Conservation (phyloP, 2,797 vertebrate species). For the Tenualosa thibaudeaui region DNA sequence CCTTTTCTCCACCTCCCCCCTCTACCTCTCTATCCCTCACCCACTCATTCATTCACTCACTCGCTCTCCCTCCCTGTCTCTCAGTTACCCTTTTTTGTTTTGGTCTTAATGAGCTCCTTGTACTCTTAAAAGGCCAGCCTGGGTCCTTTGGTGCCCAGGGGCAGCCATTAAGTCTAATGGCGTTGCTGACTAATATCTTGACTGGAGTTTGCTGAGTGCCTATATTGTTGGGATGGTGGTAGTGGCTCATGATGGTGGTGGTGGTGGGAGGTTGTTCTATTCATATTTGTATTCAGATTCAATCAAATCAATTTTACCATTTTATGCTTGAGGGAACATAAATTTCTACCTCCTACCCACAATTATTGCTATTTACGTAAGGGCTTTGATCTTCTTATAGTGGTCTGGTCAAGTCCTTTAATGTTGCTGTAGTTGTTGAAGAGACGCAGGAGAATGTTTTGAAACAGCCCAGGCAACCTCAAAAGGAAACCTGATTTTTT, state of each 20-base stretch:
- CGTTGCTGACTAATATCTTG: conserved; percentile 75
- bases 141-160: conserved; percentile 66
- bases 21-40: conserved; percentile 54
- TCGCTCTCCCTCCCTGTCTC: conserved; percentile 45
- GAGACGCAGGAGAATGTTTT: neutral
- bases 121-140: conserved; percentile 74
- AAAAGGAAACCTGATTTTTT: neutral
- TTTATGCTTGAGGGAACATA: neutral
- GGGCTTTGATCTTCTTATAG: neutral
- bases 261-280: conserved; percentile 20
- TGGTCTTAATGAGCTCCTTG: conserved; percentile 78
- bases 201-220: conserved; percentile 56
- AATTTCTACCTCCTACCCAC: neutral
- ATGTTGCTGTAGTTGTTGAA: neutral
- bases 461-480: neutral
- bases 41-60: conserved; percentile 14
- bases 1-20: conserved; percentile 29
- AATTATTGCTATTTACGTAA: neutral
- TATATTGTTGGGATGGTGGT: conserved; percentile 45
- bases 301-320: neutral
- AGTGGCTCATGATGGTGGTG: conserved; percentile 31
- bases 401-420: neutral
- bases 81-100: conserved; percentile 78
- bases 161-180: conserved; percentile 74
- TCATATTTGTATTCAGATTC: conserved; percentile 5